phyloP scores from a whole-genome alignment of 2,888 invertebrate genomes.

The Globia sparganii region DNA sequence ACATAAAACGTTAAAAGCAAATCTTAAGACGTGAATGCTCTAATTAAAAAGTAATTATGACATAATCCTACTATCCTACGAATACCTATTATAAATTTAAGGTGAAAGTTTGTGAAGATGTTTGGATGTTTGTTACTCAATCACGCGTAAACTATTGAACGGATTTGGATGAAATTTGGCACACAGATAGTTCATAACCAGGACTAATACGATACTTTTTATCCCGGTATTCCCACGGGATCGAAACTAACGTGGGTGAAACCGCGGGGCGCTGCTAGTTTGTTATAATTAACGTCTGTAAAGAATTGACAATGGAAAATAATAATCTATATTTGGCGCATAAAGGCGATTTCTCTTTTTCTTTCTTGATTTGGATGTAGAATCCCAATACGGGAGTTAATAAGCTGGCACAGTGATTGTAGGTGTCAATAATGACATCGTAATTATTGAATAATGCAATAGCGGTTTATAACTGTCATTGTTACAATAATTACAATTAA shows the following conservation, averaged over 20 bases:
- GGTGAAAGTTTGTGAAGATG: too few relatives aligned
- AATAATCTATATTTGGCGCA: constrained; percentile 40
- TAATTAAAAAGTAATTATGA: constrained; percentile 23
- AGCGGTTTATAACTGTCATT: background rate
- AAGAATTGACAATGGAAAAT: constrained; percentile 37
- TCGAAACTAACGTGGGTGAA: too few relatives aligned
- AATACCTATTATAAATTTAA: too few relatives aligned
- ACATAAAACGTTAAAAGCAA: background rate
- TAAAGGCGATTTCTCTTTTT: constrained; percentile 28
- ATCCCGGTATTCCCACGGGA: too few relatives aligned
- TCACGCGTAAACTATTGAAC: too few relatives aligned
- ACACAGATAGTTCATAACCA: too few relatives aligned
- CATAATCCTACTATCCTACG: too few relatives aligned
- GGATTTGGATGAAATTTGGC: too few relatives aligned
- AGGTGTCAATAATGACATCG: constrained; percentile 36
- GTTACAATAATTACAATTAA: background rate
- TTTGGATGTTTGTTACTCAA: too few relatives aligned
- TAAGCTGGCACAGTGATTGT: constrained; percentile 12
- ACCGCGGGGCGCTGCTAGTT: too few relatives aligned
- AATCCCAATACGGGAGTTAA: constrained; percentile 18
- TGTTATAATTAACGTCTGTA: constrained; percentile 19
- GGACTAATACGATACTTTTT: too few relatives aligned
- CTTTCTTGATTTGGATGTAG: constrained; percentile 28
- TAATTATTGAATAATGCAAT: constrained; percentile 20
- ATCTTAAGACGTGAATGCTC: background rate